phyloP scores from a whole-genome alignment of 2,797 vertebrate species.

The Pantherophis alleghaniensis region DNA sequence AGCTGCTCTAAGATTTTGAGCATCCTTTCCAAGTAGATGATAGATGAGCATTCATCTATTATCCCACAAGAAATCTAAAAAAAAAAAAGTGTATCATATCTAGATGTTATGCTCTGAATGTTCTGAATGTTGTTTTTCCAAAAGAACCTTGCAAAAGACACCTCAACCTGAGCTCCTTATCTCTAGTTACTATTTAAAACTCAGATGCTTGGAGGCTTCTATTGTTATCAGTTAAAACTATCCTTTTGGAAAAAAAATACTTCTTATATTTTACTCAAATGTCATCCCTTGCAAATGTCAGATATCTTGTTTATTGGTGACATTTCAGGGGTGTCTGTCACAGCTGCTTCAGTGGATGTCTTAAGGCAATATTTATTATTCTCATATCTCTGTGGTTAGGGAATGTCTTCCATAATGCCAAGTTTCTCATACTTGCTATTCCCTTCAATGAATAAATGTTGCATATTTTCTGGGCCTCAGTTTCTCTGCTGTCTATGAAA shows the following conservation, averaged over 20 bases:
- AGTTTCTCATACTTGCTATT: constrained; percentile 18
- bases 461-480: background rate
- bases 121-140: background rate
- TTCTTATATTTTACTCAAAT: background rate
- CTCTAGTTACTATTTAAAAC: background rate
- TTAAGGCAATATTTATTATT: constrained; percentile 27
- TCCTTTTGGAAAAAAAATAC: background rate
- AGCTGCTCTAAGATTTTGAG: background rate
- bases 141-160: background rate
- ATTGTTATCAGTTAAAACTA: background rate
- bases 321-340: background rate
- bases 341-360: constrained; percentile 1
- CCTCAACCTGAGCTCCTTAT: background rate
- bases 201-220: background rate
- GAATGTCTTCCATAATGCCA: constrained; percentile 15
- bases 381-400: constrained; percentile 9
- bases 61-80: background rate
- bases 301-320: constrained; percentile 17
- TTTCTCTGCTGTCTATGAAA: background rate
- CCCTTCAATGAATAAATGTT: background rate
- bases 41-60: background rate
- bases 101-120: background rate
- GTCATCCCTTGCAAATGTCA: background rate
- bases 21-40: background rate
- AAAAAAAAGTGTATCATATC: background rate